Conservation (phyloP, 2,113 vertebrate species). For the Bubo scandiacus region DNA sequence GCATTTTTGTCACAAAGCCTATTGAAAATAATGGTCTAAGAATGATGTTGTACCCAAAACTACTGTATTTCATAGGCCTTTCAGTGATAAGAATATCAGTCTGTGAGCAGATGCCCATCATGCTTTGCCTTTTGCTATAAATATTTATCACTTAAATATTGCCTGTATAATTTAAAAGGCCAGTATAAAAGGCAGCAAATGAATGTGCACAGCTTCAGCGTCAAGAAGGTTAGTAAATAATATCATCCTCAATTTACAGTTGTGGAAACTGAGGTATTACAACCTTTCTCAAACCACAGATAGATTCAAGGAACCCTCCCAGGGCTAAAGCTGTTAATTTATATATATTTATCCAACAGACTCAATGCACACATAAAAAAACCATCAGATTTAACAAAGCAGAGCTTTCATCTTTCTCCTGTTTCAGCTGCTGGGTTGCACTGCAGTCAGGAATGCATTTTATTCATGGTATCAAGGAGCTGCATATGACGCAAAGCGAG, state of each 20-base stretch:
- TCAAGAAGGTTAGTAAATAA: neutral
- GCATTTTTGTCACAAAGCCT: neutral
- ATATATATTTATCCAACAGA: neutral
- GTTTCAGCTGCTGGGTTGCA: neutral
- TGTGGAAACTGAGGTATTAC: neutral
- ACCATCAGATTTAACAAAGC: neutral
- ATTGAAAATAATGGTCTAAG: neutral
- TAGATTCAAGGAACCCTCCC: neutral
- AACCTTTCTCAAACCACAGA: neutral
- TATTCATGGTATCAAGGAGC: neutral
- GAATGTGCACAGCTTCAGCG: neutral
- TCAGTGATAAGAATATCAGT: neutral
- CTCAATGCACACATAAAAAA: neutral
- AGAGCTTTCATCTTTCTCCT: neutral
- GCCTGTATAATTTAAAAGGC: constrained; percentile 29
- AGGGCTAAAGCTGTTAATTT: neutral
- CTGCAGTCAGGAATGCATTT: neutral
- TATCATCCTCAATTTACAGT: neutral
- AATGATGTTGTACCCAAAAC: neutral
- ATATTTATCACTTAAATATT: constrained; percentile 27
- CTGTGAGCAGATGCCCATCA: neutral
- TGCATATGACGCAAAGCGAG: neutral
- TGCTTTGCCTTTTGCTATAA: neutral
- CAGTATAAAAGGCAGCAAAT: neutral
- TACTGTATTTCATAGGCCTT: neutral